Base-by-base conservation (phyloP, 2,113 vertebrate species). In the Verasper variegatus region DNA sequence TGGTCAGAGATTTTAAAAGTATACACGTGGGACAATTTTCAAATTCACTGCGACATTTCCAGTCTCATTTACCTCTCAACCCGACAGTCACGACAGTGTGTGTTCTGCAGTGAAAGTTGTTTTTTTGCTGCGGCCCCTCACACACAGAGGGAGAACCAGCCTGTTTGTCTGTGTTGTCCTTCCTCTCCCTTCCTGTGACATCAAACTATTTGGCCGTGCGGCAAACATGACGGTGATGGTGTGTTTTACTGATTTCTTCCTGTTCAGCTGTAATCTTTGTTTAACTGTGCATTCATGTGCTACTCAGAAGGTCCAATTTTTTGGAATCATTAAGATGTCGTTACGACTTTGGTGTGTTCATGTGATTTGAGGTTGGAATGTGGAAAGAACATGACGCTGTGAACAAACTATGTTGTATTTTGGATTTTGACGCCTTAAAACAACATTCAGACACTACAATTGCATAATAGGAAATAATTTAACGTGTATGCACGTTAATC, bases 121-220 rank as follows among this genome's bases (percentile, higher is more conserved):
- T 4, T 64, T 58, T 83, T 24, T 27, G 40, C 37, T 56, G 71
- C 55, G 68, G 69, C 78, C 75, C 65, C 63, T 82, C 40, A 12
- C 72, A 68, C 68, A 80, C 66, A 74, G 61, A 77, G 55, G 7
- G 51, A 74, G 65, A 69, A 76, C 76, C 78, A 74, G 62, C 78
- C 78, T 79, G 82, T 51, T 68, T 85, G 72, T 84, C 78, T 75
- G 72, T 71, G 23, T 62, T 72, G 61, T 13, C 7, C 27, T 61
- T 75, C 61, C 71, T 81, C 65, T 76, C 40, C n/a, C 27, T 74
- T 72, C 67, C 71, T 78, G 56, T 70, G 60, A 77, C 71, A 69
- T 68, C 56, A 78, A 12, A 31, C 58, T 42, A 40, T 71, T 68
- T 64, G 47, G 26, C 62, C 24, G 1, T n/a, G 45, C 14, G 4